Evolutionary conservation across 2,113 vertebrate genomes (phyloP).

Genomic region (Oncorhynchus kisutch): DNA sequence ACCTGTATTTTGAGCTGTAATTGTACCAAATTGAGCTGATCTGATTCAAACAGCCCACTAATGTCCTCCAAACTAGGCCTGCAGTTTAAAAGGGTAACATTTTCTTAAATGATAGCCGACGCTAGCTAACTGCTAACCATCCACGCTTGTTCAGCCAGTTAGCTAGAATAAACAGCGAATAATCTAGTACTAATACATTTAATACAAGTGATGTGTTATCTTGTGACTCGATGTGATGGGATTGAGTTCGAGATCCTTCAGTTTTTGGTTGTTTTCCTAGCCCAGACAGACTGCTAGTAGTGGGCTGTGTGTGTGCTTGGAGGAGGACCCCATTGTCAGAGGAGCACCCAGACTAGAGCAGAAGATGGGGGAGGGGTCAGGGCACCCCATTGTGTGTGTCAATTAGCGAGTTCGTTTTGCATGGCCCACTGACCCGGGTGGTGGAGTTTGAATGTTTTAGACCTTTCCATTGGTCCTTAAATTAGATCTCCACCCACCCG

Average conservation of each 20-base stretch:
- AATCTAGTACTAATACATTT: neutral
- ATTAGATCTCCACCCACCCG: too few species aligned
- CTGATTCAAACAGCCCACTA: neutral
- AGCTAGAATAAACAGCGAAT: neutral
- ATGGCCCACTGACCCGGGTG: too few species aligned
- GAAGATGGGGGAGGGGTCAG: conserved; percentile 59
- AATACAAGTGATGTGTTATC: neutral
- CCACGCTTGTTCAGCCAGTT: neutral
- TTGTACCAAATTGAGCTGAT: neutral
- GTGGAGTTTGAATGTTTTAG: too few species aligned
- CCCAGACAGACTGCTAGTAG: neutral
- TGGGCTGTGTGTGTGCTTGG: conserved; percentile 13
- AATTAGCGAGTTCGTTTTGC: neutral
- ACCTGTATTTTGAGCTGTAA: too few species aligned
- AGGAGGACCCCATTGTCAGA: conserved; percentile 52
- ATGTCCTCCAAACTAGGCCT: neutral
- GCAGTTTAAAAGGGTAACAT: neutral
- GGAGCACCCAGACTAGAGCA: conserved; percentile 21
- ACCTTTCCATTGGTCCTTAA: too few species aligned
- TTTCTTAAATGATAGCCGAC: neutral
- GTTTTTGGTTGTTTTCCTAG: conserved; percentile 24
- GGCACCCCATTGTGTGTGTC: conserved; percentile 45
- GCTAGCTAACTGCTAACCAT: neutral
- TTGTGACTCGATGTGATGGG: neutral
- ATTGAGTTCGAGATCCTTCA: conserved; percentile 40